Conservation (phyloP, 2,888 invertebrate species). For the Tethea ocularis region DNA sequence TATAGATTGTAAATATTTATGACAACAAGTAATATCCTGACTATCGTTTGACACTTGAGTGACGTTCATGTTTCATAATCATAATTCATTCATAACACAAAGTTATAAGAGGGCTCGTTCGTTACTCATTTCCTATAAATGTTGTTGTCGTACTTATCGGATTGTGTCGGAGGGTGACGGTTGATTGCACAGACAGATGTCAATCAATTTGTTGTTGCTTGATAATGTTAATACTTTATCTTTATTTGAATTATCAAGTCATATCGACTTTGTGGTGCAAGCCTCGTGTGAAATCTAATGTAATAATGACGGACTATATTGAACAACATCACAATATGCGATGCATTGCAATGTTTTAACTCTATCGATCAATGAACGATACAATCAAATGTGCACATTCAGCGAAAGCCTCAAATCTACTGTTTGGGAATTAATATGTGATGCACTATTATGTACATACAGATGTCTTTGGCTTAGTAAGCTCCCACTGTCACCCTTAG, state of each 20-base stretch:
- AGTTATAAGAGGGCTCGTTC: constrained; percentile 3
- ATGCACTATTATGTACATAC: too few species aligned
- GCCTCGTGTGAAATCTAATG: background rate
- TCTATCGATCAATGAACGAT: too few species aligned
- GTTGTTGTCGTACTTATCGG: constrained; percentile 31
- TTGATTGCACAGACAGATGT: constrained; percentile 51
- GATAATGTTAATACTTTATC: too few species aligned
- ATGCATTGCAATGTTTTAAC: too few species aligned
- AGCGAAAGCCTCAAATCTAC: too few species aligned
- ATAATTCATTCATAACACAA: constrained; percentile 12
- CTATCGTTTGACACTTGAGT: constrained; percentile 10
- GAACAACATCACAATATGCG: background rate
- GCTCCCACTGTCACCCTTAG: background rate
- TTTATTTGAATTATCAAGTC: constrained; percentile 21
- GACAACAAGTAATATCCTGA: background rate
- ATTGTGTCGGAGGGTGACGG: constrained; percentile 38
- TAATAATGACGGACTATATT: background rate
- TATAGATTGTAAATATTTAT: background rate
- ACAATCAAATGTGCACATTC: too few species aligned
- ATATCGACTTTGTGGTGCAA: constrained; percentile 10
- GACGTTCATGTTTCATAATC: constrained; percentile 21
- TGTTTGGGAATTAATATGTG: too few species aligned
- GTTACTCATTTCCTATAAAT: background rate
- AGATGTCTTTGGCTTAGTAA: too few species aligned
- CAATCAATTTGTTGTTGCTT: constrained; percentile 43